Evolutionary conservation across 2,113 vertebrate species (phyloP).

Genomic region (Rhynchopsitta pachyrhyncha): DNA sequence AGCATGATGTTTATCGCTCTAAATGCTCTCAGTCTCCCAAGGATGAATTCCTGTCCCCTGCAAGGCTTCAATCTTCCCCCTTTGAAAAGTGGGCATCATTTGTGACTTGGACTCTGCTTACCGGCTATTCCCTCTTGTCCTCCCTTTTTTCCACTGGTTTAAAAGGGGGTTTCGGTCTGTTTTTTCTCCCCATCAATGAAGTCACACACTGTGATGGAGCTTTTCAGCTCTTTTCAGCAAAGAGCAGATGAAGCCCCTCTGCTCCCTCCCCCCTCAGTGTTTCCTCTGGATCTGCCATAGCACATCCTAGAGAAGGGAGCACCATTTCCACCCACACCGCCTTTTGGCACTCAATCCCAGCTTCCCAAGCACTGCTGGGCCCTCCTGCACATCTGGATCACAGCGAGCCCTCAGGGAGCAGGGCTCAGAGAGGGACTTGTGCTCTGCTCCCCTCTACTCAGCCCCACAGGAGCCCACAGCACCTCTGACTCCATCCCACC

Average conservation of each 20-base stretch:
- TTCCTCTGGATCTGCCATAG: neutral
- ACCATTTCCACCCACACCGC: fast-evolving
- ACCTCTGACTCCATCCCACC: neutral
- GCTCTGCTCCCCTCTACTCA: fast-evolving
- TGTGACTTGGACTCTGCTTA: neutral
- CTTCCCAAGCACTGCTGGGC: neutral
- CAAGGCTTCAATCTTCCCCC: neutral
- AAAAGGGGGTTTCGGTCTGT: neutral
- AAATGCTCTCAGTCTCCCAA: fast-evolving
- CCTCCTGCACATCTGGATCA: fast-evolving
- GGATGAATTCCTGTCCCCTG: neutral
- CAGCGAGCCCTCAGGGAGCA: fast-evolving
- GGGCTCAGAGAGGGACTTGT: neutral
- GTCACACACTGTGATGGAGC: neutral
- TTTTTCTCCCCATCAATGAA: neutral
- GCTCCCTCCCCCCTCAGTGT: neutral
- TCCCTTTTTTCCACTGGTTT: neutral
- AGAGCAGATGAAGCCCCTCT: conserved; percentile 31
- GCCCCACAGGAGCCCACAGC: neutral
- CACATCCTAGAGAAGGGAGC: neutral
- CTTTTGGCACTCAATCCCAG: neutral
- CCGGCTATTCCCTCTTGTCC: neutral
- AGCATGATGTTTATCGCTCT: neutral
- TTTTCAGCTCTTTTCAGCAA: neutral
- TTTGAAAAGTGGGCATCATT: neutral